Evolutionary conservation across 2,888 invertebrate genomes (phyloP).

Genomic region (Ferrisia virgata): DNA sequence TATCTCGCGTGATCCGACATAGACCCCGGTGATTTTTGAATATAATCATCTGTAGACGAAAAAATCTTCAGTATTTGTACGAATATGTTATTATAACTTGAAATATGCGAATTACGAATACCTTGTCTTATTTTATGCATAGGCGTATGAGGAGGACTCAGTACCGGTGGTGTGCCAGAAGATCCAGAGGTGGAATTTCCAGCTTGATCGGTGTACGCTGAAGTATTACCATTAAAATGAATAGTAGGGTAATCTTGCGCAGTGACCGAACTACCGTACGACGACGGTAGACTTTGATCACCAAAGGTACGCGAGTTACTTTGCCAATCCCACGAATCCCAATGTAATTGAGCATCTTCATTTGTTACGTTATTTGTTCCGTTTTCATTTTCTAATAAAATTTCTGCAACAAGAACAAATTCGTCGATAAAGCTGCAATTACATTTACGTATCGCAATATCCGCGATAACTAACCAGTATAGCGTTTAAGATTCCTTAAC

Average conservation of each 20-base stretch:
- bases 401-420: constrained; percentile 12
- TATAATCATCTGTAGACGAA: constrained; percentile 4
- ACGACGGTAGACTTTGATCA: neutral
- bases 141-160: constrained; percentile 42
- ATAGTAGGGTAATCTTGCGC: constrained; percentile 53
- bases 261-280: neutral
- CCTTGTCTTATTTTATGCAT: constrained; percentile 39
- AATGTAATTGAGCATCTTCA: constrained; percentile 67
- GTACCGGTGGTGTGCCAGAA: constrained; percentile 13
- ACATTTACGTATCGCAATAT: neutral
- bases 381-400: constrained; percentile 45
- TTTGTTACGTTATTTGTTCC: constrained; percentile 48
- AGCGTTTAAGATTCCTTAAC: constrained; percentile 78
- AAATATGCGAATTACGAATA: no score
- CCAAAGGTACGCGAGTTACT: constrained; percentile 45
- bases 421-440: neutral
- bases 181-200: constrained; percentile 27
- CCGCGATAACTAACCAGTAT: constrained; percentile 64
- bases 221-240: constrained; percentile 27
- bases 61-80: neutral
- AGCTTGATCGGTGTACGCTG: constrained; percentile 25
- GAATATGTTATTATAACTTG: neutral
- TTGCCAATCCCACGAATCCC: constrained; percentile 89
- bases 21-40: constrained; percentile 42
- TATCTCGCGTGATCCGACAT: constrained; percentile 38